These are phyloP conservation scores for Taenaris catops DNA, from an alignment of 2,888 invertebrate species.

Conservation along the genomic window DNA sequence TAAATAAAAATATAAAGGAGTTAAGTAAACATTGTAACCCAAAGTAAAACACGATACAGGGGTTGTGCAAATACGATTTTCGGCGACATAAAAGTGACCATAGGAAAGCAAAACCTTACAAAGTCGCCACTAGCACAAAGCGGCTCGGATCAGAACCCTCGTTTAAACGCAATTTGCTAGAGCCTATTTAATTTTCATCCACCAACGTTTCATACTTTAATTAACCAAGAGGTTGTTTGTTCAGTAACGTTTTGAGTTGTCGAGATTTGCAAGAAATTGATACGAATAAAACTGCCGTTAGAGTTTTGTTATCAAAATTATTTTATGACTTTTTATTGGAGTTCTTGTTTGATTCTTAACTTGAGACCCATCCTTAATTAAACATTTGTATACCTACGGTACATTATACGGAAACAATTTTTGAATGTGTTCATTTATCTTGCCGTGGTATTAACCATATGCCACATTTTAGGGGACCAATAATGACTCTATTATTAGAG, in stretches of 20 bases:
- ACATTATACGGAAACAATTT: too few species aligned
- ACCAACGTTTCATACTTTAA: slow-evolving; percentile 45
- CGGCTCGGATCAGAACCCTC: slow-evolving; percentile 34
- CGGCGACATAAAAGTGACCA: slow-evolving; percentile 32
- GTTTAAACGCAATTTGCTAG: slow-evolving; percentile 45
- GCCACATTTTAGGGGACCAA: too few species aligned
- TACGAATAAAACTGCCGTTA: slow-evolving; percentile 33
- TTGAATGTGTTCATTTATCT: too few species aligned
- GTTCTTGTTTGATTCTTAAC: slow-evolving; percentile 1
- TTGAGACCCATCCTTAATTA: too few species aligned
- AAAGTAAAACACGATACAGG: slow-evolving; percentile 7
- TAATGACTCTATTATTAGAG: too few species aligned
- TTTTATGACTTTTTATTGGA: slow-evolving; percentile 2
- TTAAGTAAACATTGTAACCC: background rate
- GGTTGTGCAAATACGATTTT: slow-evolving; percentile 15
- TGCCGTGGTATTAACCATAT: too few species aligned
- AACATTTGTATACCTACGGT: too few species aligned
- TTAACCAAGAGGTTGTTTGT: slow-evolving; percentile 45
- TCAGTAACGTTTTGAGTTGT: slow-evolving; percentile 36
- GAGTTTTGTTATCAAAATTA: slow-evolving; percentile 13
- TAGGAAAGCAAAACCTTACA: slow-evolving; percentile 33
- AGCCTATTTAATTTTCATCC: slow-evolving; percentile 53
- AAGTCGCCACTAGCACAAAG: slow-evolving; percentile 37
- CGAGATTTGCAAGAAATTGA: slow-evolving; percentile 38
- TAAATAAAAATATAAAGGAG: background rate